Evolutionary conservation across 2,888 invertebrate species (phyloP).

Genomic region (Agrilus biguttatus): DNA sequence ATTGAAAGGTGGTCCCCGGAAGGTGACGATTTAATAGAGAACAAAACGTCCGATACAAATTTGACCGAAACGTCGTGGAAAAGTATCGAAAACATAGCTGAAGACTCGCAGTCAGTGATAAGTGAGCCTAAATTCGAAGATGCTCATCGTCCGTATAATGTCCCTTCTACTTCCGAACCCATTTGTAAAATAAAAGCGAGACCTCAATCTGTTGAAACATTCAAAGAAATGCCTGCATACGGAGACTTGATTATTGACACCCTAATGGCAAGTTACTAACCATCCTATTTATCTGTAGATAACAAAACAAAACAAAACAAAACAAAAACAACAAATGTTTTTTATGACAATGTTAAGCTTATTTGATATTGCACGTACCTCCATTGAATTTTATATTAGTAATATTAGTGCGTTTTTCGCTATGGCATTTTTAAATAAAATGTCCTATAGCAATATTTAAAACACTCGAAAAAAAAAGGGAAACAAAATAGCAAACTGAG

Average conservation of each 20-base stretch:
- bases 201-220: slow-evolving; percentile 21
- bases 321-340: too few species aligned
- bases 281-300: neutral
- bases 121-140: slow-evolving; percentile 6
- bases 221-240: slow-evolving; percentile 28
- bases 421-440: too few species aligned
- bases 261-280: slow-evolving; percentile 15
- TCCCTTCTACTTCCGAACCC: neutral
- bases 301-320: too few species aligned
- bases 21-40: too few species aligned
- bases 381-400: too few species aligned
- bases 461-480: too few species aligned
- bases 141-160: slow-evolving; percentile 4
- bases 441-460: too few species aligned
- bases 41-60: slow-evolving; percentile 18
- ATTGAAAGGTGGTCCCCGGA: too few species aligned
- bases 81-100: slow-evolving; percentile 18
- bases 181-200: neutral
- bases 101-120: slow-evolving; percentile 6
- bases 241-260: slow-evolving; percentile 27
- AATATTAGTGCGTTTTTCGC: too few species aligned
- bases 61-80: slow-evolving; percentile 21
- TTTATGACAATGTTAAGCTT: too few species aligned
- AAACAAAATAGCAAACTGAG: neutral
- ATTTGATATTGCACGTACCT: too few species aligned